These are phyloP conservation scores for Lucilia cuprina DNA, from an alignment of 1,140 invertebrate genomes.

Conservation along the genomic window DNA sequence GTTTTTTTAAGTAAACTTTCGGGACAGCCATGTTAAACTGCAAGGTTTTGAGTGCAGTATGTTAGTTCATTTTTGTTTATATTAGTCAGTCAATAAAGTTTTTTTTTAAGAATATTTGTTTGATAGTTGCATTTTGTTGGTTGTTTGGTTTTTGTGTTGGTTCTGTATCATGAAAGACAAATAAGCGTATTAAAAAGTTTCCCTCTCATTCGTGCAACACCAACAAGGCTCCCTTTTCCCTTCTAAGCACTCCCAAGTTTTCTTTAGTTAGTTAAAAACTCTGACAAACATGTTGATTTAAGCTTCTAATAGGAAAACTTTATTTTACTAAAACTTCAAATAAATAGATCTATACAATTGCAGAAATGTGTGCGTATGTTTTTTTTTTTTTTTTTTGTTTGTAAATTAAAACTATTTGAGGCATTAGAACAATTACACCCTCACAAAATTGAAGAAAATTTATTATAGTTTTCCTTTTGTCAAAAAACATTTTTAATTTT, in stretches of 20 bases:
- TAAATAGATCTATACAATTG: background rate
- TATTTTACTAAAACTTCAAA: background rate
- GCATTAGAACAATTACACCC: background rate
- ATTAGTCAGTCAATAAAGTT: background rate
- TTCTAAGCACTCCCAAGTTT: background rate
- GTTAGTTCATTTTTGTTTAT: background rate
- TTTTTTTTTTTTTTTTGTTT: background rate
- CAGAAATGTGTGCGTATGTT: background rate
- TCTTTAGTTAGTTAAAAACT: background rate
- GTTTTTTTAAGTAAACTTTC: too few relatives aligned
- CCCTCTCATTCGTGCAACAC: background rate
- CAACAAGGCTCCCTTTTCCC: background rate
- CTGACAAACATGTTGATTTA: constrained; percentile 23
- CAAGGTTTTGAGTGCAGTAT: background rate
- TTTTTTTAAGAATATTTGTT: background rate
- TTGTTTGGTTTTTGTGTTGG: background rate
- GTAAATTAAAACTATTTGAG: background rate
- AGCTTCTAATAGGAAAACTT: constrained; percentile 31
- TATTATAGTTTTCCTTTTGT: background rate
- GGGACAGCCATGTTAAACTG: too few relatives aligned
- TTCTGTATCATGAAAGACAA: background rate
- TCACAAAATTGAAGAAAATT: background rate
- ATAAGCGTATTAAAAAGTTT: constrained; percentile 22
- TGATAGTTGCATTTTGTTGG: background rate
- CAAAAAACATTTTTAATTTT: background rate